Conservation (phyloP, 2,888 invertebrate genomes). For the Epiblema foenella region DNA sequence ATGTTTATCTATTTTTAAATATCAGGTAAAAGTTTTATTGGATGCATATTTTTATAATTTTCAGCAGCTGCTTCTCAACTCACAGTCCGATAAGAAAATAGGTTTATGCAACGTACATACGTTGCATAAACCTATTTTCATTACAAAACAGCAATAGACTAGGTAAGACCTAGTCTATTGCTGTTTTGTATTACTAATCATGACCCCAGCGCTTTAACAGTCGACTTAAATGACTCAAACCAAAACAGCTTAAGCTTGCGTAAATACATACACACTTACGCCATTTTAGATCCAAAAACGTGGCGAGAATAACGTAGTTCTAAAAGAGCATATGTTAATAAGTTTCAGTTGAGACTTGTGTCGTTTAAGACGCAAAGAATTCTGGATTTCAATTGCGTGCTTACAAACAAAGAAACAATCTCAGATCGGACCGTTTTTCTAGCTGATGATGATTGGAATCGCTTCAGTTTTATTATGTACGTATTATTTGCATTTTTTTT, state of each 20-base stretch:
- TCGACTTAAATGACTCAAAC: background rate
- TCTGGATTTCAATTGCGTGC: slow-evolving; percentile 11
- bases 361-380: background rate
- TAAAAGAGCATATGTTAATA: background rate
- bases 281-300: background rate
- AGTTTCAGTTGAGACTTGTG: background rate
- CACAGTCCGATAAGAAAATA: no score
- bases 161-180: background rate
- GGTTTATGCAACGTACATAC: no score
- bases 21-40: no score
- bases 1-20: no score
- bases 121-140: no score
- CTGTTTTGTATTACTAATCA: background rate
- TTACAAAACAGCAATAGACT: no score
- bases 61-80: no score
- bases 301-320: background rate
- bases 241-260: background rate
- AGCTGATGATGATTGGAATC: background rate
- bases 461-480: background rate
- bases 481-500: background rate
- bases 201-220: background rate
- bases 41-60: no score
- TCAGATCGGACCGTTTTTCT: background rate
- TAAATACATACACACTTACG: background rate
- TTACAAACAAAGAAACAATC: slow-evolving; percentile 7